A percentile compares a stretch with the other conserved stretches of the same genome.
Conservation (phyloP, 2,113 vertebrate species). For the Calypte anna region DNA sequence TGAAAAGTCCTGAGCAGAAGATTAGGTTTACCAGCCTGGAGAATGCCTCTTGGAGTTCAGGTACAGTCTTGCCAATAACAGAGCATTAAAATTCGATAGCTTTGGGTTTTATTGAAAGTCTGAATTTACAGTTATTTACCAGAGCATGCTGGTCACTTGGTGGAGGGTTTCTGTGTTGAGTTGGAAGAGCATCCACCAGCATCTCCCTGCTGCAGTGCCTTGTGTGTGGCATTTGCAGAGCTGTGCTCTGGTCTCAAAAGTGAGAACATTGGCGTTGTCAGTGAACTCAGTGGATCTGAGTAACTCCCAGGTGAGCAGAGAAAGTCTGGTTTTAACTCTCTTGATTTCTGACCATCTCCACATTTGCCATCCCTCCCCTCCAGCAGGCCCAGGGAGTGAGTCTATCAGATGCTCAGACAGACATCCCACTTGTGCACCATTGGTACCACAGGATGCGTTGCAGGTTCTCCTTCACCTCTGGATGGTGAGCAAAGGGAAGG, state of each 20-base stretch:
- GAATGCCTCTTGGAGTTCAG: constrained; percentile 24
- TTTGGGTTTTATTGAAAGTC: neutral
- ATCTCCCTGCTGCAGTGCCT: neutral
- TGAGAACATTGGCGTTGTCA: neutral
- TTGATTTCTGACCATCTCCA: neutral
- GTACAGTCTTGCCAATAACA: neutral
- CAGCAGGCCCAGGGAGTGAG: neutral
- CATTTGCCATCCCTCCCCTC: neutral
- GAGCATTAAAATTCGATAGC: neutral
- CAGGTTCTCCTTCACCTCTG: fast-evolving
- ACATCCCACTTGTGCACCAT: neutral
- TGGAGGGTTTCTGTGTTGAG: neutral
- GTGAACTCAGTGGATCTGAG: neutral
- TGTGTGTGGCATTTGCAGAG: neutral
- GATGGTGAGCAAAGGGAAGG: neutral
- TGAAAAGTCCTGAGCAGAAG: neutral
- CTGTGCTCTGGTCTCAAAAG: neutral
- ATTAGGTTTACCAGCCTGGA: constrained; percentile 19
- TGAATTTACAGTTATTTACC: neutral
- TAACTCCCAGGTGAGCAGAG: neutral
- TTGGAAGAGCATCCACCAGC: neutral
- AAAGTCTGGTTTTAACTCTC: neutral
- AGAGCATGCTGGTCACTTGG: fast-evolving
- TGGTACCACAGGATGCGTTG: fast-evolving
- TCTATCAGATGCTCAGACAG: fast-evolving